Percentiles rank a stretch among this genome's conserved stretches.
Conservation (phyloP, 2,888 invertebrate genomes). For the Lycophotia porphyrea region DNA sequence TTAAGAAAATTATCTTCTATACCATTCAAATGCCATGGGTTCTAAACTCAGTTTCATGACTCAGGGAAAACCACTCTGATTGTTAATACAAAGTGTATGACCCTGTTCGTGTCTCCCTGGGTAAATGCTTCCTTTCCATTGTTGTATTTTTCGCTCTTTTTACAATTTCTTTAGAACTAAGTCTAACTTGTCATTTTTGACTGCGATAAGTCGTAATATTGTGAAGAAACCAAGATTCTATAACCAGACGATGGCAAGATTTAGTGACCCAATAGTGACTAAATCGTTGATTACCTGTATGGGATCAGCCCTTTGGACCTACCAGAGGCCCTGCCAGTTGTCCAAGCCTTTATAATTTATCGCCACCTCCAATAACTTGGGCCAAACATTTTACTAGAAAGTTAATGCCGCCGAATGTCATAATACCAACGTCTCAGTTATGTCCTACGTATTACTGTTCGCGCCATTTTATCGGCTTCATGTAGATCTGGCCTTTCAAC, state of each 20-base stretch:
- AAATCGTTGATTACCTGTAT: background rate
- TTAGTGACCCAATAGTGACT: background rate
- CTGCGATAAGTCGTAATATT: background rate
- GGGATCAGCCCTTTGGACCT: background rate
- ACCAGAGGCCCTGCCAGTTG: background rate
- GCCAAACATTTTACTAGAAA: slow-evolving; percentile 61
- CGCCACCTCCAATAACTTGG: slow-evolving; percentile 14
- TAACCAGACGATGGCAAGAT: background rate
- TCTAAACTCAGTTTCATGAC: background rate
- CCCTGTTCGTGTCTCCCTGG: background rate
- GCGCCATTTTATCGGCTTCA: slow-evolving; percentile 63
- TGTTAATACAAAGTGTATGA: background rate
- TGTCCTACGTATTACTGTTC: slow-evolving; percentile 64
- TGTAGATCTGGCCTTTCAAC: slow-evolving; percentile 49
- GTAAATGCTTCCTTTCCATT: background rate
- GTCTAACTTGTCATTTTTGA: background rate
- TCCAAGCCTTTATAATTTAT: background rate
- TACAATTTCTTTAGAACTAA: background rate
- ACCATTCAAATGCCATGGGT: too few species aligned
- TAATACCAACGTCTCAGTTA: slow-evolving; percentile 72
- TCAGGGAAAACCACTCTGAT: background rate
- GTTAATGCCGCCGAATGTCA: slow-evolving; percentile 74
- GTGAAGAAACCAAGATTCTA: background rate
- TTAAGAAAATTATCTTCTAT: too few species aligned
- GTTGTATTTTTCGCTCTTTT: too few species aligned